These are phyloP conservation scores for Parauchenoglanis punctatus DNA, from an alignment of 2,797 vertebrate species.

Conservation along the genomic window DNA sequence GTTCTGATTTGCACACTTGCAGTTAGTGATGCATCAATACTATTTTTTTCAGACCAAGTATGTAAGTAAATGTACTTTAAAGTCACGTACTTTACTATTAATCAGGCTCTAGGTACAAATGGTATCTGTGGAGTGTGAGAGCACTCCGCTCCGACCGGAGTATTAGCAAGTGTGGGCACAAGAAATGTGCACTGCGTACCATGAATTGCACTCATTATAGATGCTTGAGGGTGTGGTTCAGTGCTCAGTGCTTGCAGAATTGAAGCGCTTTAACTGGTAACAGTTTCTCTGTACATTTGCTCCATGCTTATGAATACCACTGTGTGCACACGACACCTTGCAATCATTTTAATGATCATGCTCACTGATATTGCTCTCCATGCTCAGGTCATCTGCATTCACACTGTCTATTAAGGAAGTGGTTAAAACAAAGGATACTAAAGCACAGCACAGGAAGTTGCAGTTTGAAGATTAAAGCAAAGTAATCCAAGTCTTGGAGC, in stretches of 20 bases:
- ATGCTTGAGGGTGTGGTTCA: neutral
- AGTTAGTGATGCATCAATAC: neutral
- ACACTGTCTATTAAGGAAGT: neutral
- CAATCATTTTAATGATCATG: neutral
- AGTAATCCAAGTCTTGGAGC: constrained; percentile 5
- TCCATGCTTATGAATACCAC: neutral
- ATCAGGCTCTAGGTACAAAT: neutral
- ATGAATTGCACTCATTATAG: neutral
- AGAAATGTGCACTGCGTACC: neutral
- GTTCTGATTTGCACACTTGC: neutral
- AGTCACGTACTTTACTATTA: too few relatives aligned
- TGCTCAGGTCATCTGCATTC: neutral
- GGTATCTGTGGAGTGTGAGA: neutral
- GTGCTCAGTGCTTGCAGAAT: neutral
- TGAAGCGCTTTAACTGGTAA: neutral
- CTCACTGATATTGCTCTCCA: neutral
- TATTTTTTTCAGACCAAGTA: neutral
- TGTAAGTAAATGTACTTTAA: too few relatives aligned
- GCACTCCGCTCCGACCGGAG: neutral
- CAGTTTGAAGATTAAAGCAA: neutral
- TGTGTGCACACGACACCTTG: neutral
- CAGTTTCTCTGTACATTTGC: neutral
- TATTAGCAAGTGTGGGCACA: neutral
- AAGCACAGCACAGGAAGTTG: constrained; percentile 29
- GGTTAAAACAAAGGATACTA: too few relatives aligned